Evolutionary conservation across 2,888 invertebrate species (phyloP), one percentile per base, ranked within the genome.

Genomic region (Brachyptera risi): DNA sequence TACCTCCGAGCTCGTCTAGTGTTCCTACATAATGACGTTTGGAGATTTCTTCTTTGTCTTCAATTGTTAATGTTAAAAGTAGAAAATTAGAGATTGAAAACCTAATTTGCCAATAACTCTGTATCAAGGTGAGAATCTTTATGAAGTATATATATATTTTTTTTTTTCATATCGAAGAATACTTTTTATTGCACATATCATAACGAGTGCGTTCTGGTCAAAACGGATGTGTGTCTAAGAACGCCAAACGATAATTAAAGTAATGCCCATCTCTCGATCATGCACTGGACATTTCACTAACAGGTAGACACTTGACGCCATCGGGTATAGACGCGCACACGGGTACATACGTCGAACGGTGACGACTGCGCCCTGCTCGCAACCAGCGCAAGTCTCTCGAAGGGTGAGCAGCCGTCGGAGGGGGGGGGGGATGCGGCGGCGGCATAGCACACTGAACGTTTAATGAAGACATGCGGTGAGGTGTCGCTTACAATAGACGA

Each of bases 101-200:
- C 54, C 21, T 37, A 4, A 37, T 37, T 37, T 35, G 54, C 54
- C 54, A 15, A 37, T n/a, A n/a, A n/a, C n/a, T n/a, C n/a, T n/a
- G n/a, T n/a, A n/a, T n/a, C n/a, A n/a, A n/a, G n/a, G n/a, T n/a
- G n/a, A n/a, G n/a, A n/a, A 17, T 17, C 11, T 11, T 44, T 44
- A 19, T 19, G 15, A 17, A 44, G 11, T 19, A 44, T 44, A 15
- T 19, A 19, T 44, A 7, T 21, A 11, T 21, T 19, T 5, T 40
- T 40, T 15, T 44, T 44, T 21, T 5, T 44, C 11, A 23, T 19
- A 37, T 42, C n/a, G n/a, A n/a, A n/a, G n/a, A n/a, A n/a, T n/a
- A n/a, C n/a, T n/a, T 47, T 63, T 57, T 63, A 63, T 63, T 63
- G 63, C 63, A 63, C 63, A 37, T 63, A 23, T 35, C 54, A 17